Evolutionary conservation across 1,140 invertebrate species (phyloP), one percentile per base, ranked within the genome.

Genomic region (Cydia strobilella): DNA sequence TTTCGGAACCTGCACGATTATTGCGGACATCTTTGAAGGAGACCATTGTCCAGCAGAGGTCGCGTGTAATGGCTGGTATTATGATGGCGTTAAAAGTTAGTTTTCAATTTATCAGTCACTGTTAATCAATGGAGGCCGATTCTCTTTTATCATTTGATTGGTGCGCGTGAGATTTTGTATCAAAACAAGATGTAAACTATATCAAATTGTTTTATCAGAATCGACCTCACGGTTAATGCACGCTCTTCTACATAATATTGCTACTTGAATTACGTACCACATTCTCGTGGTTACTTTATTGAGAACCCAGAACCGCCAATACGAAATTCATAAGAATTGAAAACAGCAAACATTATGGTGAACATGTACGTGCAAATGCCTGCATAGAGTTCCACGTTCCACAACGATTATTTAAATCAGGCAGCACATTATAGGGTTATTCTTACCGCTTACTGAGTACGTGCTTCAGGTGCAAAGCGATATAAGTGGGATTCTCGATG

Each of bases 301-400:
- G 51, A 10, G 54, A 59, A 59, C 54, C 18, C 54, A 18, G 54
- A 59, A 10, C 20, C 54, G 54, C 18, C n/a, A 59, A 59, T 59
- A 59, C 9, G 18, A 23, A 59, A 59, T 59, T 59, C 54, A 59
- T 59, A 59, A 59, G 54, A 59, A 59, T 59, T 59, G 54, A 59
- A 59, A 59, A 59, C 54, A 59, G 54, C 54, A 20, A 59, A 59
- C 51, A 59, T 59, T 59, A 59, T 59, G 54, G 18, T 23, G 54
- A 59, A 23, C n/a, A 59, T 59, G 54, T 59, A 59, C 54, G 54
- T 59, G 54, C 54, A 59, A 59, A 59, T 59, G 54, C 54, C 54
- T 59, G 54, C 54, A 59, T 59, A 23, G 18, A 23, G 54, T 59
- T 59, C 54, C 7, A 59, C 54, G 54, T 59, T 59, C 54, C 7